These are phyloP conservation scores for Harpagifer antarcticus DNA, from an alignment of 2,797 vertebrate genomes.

Conservation along the genomic window DNA sequence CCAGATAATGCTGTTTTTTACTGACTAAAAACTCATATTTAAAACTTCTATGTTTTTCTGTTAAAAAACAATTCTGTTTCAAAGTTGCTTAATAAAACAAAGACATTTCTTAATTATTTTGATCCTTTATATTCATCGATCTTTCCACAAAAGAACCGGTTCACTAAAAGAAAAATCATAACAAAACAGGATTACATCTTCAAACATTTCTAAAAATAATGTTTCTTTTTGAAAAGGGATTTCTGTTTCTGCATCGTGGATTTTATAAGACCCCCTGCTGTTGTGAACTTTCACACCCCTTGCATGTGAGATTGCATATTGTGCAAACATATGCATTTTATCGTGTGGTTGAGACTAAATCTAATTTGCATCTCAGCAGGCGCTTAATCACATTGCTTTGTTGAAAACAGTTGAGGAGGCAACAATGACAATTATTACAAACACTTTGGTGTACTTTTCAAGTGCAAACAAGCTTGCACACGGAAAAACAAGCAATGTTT, in stretches of 20 bases:
- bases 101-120: too few species aligned
- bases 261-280: conserved; percentile 10
- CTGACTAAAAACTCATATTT: too few species aligned
- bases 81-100: too few species aligned
- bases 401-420: conserved; percentile 35
- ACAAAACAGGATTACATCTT: not conserved
- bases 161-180: not conserved
- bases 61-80: too few species aligned
- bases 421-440: conserved; percentile 35
- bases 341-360: conserved; percentile 34
- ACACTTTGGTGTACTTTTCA: conserved; percentile 37
- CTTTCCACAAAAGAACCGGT: not conserved
- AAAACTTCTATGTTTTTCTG: too few species aligned
- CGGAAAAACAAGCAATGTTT: not conserved
- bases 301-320: conserved; percentile 33
- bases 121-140: not conserved
- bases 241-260: not conserved
- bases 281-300: conserved; percentile 1
- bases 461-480: conserved; percentile 25
- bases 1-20: conserved; percentile 10
- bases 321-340: conserved; percentile 22
- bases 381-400: conserved; percentile 12
- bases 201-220: not conserved
- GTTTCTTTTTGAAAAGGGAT: not conserved
- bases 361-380: conserved; percentile 70